Conservation (phyloP, 2,113 vertebrate genomes). For the Takifugu bimaculatus region DNA sequence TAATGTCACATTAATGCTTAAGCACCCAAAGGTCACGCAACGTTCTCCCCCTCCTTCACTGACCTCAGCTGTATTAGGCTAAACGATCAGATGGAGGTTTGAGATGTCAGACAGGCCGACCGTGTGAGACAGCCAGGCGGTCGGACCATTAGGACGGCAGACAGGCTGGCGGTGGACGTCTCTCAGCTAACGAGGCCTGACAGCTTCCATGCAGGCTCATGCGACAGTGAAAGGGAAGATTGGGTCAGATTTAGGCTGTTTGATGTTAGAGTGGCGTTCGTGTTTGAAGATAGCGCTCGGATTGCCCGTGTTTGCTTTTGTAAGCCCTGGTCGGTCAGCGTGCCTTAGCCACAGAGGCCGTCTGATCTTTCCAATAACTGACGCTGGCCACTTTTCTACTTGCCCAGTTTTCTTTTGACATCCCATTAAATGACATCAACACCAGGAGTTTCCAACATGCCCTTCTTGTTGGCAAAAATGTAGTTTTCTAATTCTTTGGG, state of each 20-base stretch:
- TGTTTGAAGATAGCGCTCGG: constrained; percentile 49
- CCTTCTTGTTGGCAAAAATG: constrained; percentile 28
- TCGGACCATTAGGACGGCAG: constrained; percentile 45
- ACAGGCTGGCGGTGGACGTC: constrained; percentile 58
- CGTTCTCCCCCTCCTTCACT: not conserved
- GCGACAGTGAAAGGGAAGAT: constrained; percentile 50
- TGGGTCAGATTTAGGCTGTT: constrained; percentile 36
- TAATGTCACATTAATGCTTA: too few relatives aligned
- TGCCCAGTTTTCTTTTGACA: not conserved
- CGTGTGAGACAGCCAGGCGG: constrained; percentile 20
- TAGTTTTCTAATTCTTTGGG: constrained; percentile 36
- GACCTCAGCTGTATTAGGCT: not conserved
- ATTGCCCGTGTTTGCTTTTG: constrained; percentile 52
- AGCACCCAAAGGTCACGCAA: too few relatives aligned
- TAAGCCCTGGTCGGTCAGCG: constrained; percentile 41
- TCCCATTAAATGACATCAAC: constrained; percentile 15
- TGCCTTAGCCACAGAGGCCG: constrained; percentile 9
- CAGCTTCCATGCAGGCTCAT: constrained; percentile 58
- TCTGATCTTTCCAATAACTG: constrained; percentile 32
- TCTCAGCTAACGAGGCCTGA: constrained; percentile 61
- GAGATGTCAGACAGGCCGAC: constrained; percentile 12
- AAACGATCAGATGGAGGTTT: not conserved
- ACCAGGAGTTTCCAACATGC: constrained; percentile 21
- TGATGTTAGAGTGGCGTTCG: constrained; percentile 39
- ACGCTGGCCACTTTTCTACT: constrained; percentile 27